Percentiles rank a stretch among this genome's conserved stretches.
These are phyloP conservation scores for Caracal caracal DNA, from an alignment of 2,113 vertebrate genomes.

Conservation along the genomic window DNA sequence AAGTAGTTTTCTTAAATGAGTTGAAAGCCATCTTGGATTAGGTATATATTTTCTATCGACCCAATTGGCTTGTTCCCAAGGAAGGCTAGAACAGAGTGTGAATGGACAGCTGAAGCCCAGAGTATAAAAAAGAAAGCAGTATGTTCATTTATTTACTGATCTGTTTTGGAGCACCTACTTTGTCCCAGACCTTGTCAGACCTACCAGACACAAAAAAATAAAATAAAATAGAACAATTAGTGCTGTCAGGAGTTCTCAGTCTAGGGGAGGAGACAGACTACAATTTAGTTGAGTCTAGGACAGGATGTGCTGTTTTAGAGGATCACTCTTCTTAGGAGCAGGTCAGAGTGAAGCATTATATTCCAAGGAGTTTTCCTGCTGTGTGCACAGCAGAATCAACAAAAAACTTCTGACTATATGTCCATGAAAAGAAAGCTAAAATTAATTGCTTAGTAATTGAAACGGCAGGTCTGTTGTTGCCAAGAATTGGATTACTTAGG, in stretches of 20 bases:
- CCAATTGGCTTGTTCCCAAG: background rate
- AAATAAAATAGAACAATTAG: background rate
- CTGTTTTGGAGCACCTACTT: background rate
- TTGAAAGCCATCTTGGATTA: background rate
- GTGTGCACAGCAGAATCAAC: background rate
- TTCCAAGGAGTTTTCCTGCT: background rate
- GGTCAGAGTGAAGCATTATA: background rate
- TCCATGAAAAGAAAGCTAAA: background rate
- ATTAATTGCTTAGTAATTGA: background rate
- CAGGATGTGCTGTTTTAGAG: background rate
- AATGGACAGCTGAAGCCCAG: background rate
- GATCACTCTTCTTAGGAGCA: background rate
- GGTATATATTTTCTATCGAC: background rate
- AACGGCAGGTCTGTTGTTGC: background rate
- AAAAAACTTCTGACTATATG: background rate
- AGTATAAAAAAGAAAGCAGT: background rate
- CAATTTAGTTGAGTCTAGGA: background rate
- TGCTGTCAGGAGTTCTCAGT: background rate
- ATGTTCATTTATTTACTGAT: background rate
- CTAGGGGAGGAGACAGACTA: background rate
- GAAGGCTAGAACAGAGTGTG: background rate
- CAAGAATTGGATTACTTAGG: background rate
- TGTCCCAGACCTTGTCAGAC: background rate
- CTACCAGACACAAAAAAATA: background rate
- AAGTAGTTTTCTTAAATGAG: background rate